Conservation (phyloP, 1,140 invertebrate species). For the Thaumetopoea pityocampa region DNA sequence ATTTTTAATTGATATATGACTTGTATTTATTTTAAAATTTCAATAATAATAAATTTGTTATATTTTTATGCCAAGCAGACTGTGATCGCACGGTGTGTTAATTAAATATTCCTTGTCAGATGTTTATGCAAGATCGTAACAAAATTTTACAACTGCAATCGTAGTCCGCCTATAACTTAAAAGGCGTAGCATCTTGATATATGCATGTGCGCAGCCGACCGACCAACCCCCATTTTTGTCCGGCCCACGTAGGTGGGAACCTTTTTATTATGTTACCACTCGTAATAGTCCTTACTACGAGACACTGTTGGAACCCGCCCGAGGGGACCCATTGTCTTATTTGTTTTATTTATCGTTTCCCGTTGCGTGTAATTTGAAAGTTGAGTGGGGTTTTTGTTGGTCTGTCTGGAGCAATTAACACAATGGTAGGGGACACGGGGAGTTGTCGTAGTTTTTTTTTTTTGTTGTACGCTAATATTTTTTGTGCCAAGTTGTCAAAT, state of each 20-base stretch:
- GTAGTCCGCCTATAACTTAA: slow-evolving; percentile 7
- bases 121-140: too few species aligned
- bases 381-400: slow-evolving; percentile 27
- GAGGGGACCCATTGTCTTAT: slow-evolving; percentile 24
- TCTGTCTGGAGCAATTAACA: slow-evolving; percentile 31
- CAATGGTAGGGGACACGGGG: slow-evolving; percentile 22
- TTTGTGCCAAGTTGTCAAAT: too few species aligned
- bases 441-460: slow-evolving; percentile 4
- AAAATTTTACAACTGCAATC: too few species aligned
- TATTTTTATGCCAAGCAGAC: too few species aligned
- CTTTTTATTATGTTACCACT: slow-evolving; percentile 29
- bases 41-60: too few species aligned
- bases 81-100: too few species aligned
- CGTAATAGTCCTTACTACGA: slow-evolving; percentile 17
- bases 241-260: slow-evolving; percentile 26
- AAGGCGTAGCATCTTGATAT: slow-evolving; percentile 6
- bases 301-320: slow-evolving; percentile 10
- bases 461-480: too few species aligned
- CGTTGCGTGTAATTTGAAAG: slow-evolving; percentile 26
- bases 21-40: too few species aligned
- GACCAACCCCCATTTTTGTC: slow-evolving; percentile 22
- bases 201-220: slow-evolving; percentile 16
- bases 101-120: too few species aligned
- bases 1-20: too few species aligned
- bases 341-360: slow-evolving; percentile 27